Evolutionary conservation across 1,140 invertebrate species (phyloP), one percentile per base, ranked within the genome.

Genomic region (Drosophila lacteicornis): DNA sequence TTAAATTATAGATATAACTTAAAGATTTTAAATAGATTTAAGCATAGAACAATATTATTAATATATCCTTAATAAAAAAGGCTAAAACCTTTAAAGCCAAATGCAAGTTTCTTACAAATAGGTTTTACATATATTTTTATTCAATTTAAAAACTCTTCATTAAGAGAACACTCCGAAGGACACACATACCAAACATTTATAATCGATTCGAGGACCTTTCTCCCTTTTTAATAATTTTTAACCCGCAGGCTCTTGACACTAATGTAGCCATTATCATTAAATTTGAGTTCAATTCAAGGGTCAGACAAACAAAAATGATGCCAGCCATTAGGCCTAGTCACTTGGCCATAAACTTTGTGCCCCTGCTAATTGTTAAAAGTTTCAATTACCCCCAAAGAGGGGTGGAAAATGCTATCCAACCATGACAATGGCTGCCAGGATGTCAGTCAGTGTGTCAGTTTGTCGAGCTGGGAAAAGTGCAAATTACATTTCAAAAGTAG

Each of bases 311-410:
- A 61, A 57, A 84, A 80, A 67, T 71, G 57, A 69, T 74, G 63
- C 63, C 70, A 47, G 22, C 75, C 68, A 75, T 82, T 75, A 56
- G 70, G 59, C 66, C 53, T 53, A 50, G 42, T 30, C 36, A 38
- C 58, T 65, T 33, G 43, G 60, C 49, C 25, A 22, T 70, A 57
- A 70, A 59, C 45, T 71, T 50, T 50, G 45, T 36, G 19, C 33
- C 17, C 25, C 55, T 33, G 76, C 61, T 87, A 80, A 87, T 87
- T 87, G 80, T 80, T 74, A 45, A 83, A 88, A 80, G 76, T 78
- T 87, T 82, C 76, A 88, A 87, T 80, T 78, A 61, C 53, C 60
- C 55, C 40, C 25, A 69, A 65, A 45, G 22, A 46, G 51, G 79
- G 47, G 57, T 45, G 61, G 61, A 46, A 74, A 62, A 27, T n/a